These are phyloP conservation scores for Sebastiscus tertius DNA, from an alignment of 2,797 vertebrate genomes.

Conservation along the genomic window DNA sequence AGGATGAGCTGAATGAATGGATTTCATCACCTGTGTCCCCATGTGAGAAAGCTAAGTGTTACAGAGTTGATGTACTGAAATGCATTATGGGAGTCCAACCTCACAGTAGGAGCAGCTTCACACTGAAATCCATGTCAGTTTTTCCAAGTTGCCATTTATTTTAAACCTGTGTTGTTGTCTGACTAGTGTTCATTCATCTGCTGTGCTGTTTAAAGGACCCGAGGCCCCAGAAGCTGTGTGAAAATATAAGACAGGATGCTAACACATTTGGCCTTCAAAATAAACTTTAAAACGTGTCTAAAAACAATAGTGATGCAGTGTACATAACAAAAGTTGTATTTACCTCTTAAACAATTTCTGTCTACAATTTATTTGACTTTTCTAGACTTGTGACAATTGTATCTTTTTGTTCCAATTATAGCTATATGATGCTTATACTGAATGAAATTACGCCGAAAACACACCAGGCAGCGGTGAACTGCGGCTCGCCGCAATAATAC, in stretches of 20 bases:
- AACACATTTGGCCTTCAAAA: not conserved
- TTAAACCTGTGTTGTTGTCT: not conserved
- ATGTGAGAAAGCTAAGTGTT: not conserved
- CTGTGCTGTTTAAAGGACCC: not conserved
- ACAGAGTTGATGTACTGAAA: not conserved
- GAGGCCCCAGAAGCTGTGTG: not conserved
- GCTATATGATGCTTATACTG: not conserved
- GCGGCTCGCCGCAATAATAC: too few relatives aligned
- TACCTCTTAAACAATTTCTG: not conserved
- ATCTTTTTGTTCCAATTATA: not conserved
- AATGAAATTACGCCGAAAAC: not conserved
- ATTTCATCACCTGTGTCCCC: not conserved
- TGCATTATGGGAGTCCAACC: not conserved
- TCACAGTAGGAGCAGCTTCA: not conserved
- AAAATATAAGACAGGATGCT: not conserved
- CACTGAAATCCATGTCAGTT: not conserved
- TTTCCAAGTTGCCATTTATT: not conserved
- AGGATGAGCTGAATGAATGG: too few relatives aligned
- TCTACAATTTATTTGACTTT: not conserved
- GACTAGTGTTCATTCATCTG: constrained; percentile 10
- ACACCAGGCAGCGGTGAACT: too few relatives aligned
- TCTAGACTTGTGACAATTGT: not conserved
- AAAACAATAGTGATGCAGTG: not conserved
- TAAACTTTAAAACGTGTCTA: too few relatives aligned
- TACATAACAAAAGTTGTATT: not conserved